Percentiles rank a stretch among this genome's conserved stretches.
These are phyloP conservation scores for Drosophila auraria DNA, from an alignment of 1,140 invertebrate species.

Conservation along the genomic window DNA sequence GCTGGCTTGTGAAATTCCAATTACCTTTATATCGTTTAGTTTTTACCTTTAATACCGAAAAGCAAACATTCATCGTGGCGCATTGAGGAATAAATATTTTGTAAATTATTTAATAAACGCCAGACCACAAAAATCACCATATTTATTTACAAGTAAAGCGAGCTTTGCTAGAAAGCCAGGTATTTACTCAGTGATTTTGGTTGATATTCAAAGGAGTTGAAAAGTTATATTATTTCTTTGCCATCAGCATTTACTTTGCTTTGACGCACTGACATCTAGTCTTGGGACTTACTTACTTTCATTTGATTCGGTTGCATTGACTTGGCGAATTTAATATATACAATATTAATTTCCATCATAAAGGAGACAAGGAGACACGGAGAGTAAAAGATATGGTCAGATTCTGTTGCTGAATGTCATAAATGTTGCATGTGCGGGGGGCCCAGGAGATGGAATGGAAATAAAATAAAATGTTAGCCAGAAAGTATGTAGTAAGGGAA, in stretches of 20 bases:
- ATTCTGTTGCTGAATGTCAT: conserved; percentile 56
- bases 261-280: conserved; percentile 16
- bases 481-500: conserved; percentile 63
- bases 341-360: conserved; percentile 80
- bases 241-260: neutral
- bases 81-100: neutral
- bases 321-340: conserved; percentile 74
- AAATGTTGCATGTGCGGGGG: conserved; percentile 63
- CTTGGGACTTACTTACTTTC: conserved; percentile 8
- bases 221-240: conserved; percentile 10
- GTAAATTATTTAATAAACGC: conserved; percentile 8
- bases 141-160: conserved; percentile 9
- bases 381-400: conserved; percentile 3
- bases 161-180: neutral
- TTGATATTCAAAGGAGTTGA: conserved; percentile 1
- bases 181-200: conserved; percentile 17
- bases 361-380: conserved; percentile 49
- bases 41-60: neutral
- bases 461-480: conserved; percentile 77
- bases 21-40: neutral
- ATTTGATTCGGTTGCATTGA: conserved; percentile 38
- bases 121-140: neutral
- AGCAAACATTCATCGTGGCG: neutral
- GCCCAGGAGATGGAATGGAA: conserved; percentile 27
- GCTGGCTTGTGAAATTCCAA: neutral